Conservation (phyloP, 2,113 vertebrate species). For the Xenopus borealis region DNA sequence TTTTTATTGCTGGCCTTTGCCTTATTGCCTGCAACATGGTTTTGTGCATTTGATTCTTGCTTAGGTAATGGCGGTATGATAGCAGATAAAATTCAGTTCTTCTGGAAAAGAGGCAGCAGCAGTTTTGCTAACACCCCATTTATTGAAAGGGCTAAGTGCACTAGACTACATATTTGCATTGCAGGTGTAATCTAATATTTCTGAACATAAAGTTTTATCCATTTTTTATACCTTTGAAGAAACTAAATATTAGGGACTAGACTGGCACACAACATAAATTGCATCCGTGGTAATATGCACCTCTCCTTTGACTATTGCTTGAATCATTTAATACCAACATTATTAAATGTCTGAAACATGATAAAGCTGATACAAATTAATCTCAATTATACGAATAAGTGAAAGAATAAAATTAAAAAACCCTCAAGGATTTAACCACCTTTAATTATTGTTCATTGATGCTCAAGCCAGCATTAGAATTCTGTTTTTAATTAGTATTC, state of each 20-base stretch:
- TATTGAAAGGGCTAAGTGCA: slow-evolving; percentile 48
- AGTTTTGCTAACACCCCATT: slow-evolving; percentile 36
- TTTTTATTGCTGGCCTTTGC: slow-evolving; percentile 58
- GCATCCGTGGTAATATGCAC: slow-evolving; percentile 92
- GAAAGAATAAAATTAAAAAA: slow-evolving; percentile 56
- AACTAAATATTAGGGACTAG: slow-evolving; percentile 74
- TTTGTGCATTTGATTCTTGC: slow-evolving; percentile 24
- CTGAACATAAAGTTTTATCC: slow-evolving; percentile 74
- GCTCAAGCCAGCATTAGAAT: slow-evolving; percentile 82
- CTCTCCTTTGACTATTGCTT: slow-evolving; percentile 90
- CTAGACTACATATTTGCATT: slow-evolving; percentile 59
- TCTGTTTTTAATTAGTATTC: slow-evolving; percentile 83
- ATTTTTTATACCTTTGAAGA: slow-evolving; percentile 59
- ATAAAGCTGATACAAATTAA: slow-evolving; percentile 78
- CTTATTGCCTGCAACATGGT: slow-evolving; percentile 63
- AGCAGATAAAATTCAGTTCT: too few species aligned
- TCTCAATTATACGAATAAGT: slow-evolving; percentile 84
- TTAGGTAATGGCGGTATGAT: too few species aligned
- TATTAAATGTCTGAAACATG: slow-evolving; percentile 92
- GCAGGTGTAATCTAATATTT: slow-evolving; percentile 78
- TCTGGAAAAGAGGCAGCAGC: too few species aligned
- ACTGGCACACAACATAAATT: slow-evolving; percentile 93
- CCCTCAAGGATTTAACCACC: slow-evolving; percentile 75
- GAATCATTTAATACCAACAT: slow-evolving; percentile 89
- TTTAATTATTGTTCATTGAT: slow-evolving; percentile 80